Evolutionary conservation across 2,113 vertebrate species (phyloP).

Genomic region (Morone chrysops): DNA sequence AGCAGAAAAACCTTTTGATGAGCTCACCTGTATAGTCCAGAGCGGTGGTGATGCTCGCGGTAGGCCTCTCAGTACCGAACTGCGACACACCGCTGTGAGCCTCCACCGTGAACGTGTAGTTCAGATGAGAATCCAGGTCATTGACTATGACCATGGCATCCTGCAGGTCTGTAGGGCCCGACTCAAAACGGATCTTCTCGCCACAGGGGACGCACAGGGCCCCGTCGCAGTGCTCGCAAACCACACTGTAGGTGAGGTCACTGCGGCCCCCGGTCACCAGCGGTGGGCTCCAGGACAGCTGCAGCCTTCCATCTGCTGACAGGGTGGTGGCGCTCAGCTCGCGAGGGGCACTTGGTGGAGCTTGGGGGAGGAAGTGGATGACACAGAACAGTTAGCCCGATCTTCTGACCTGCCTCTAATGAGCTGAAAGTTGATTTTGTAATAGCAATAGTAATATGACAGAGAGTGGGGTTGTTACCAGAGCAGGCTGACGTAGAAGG

Average conservation of each 20-base stretch:
- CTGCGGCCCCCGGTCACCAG: slow-evolving; percentile 86
- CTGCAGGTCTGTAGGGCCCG: slow-evolving; percentile 63
- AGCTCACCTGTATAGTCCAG: slow-evolving; percentile 91
- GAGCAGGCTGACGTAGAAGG: slow-evolving; percentile 85
- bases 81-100: slow-evolving; percentile 90
- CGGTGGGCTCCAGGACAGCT: slow-evolving; percentile 90
- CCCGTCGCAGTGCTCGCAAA: slow-evolving; percentile 89
- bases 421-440: not conserved
- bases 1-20: not conserved
- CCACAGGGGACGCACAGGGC: slow-evolving; percentile 87
- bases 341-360: slow-evolving; percentile 88
- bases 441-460: not conserved
- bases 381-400: slow-evolving; percentile 42
- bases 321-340: slow-evolving; percentile 82
- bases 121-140: slow-evolving; percentile 92
- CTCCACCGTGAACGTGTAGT: slow-evolving; percentile 94
- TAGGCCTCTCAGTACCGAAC: slow-evolving; percentile 79
- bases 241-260: slow-evolving; percentile 89
- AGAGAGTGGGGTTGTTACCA: slow-evolving; percentile 79
- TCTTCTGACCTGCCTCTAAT: not conserved
- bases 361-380: slow-evolving; percentile 75
- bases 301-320: slow-evolving; percentile 86
- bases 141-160: slow-evolving; percentile 80
- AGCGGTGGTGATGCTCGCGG: slow-evolving; percentile 83
- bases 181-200: slow-evolving; percentile 85